Percentiles rank a stretch among this genome's conserved stretches.
Evolutionary conservation across 1,140 invertebrate species (phyloP).

Genomic region (Brachionus manjavacas): DNA sequence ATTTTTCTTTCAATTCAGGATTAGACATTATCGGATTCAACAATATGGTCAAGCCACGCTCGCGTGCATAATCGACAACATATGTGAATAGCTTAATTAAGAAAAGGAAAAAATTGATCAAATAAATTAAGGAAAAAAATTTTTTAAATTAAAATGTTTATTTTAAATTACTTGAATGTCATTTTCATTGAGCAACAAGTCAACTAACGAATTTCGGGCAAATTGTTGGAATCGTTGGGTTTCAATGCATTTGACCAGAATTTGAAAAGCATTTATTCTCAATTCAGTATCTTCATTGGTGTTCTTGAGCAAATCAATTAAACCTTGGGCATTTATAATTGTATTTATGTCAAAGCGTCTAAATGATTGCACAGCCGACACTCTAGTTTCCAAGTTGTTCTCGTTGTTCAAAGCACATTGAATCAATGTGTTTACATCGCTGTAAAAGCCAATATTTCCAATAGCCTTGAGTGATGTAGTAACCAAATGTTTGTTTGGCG

Average conservation of each 20-base stretch:
- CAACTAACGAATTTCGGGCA: background rate
- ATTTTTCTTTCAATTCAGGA: slow-evolving; percentile 28
- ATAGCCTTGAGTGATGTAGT: slow-evolving; percentile 19
- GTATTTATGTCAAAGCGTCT: slow-evolving; percentile 8
- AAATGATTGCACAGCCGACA: slow-evolving; percentile 23
- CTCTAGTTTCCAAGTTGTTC: slow-evolving; percentile 11
- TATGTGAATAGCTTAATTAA: background rate
- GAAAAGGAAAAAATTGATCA: no score
- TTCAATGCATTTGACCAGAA: slow-evolving; percentile 11
- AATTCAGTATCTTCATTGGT: slow-evolving; percentile 34
- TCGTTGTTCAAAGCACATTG: slow-evolving; percentile 1
- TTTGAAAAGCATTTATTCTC: slow-evolving; percentile 41
- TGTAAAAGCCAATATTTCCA: slow-evolving; percentile 28
- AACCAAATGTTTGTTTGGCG: background rate
- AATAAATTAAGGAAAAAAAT: no score
- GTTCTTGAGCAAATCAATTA: slow-evolving; percentile 4
- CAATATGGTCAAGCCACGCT: slow-evolving; percentile 17
- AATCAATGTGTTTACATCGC: background rate
- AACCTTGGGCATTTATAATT: background rate
- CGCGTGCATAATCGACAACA: slow-evolving; percentile 32
- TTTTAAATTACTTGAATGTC: slow-evolving; percentile 12
- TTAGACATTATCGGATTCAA: slow-evolving; percentile 33
- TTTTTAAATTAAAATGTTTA: background rate
- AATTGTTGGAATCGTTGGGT: slow-evolving; percentile 30
- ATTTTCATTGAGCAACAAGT: slow-evolving; percentile 4